Conservation (phyloP, 1,140 invertebrate species). For the Copidosoma floridanum region DNA sequence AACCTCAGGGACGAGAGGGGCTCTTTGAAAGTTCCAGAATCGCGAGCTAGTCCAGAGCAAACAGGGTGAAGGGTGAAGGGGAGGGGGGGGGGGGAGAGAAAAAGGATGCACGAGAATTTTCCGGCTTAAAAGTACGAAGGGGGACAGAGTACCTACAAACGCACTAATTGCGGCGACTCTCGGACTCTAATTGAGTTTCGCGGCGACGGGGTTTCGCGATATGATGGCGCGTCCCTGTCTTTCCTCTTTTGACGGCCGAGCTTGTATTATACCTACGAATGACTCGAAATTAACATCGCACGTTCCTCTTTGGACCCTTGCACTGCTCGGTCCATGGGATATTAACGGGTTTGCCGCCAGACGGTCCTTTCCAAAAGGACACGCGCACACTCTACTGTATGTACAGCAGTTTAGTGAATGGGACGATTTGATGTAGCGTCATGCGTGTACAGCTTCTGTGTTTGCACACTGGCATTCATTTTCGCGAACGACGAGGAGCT, state of each 20-base stretch:
- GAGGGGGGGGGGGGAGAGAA: neutral
- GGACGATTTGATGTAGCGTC: no score
- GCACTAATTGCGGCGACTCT: slow-evolving; percentile 22
- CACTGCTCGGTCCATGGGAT: neutral
- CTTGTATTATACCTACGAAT: no score
- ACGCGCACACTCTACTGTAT: no score
- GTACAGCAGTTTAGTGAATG: no score
- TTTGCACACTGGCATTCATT: no score
- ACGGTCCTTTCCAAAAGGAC: neutral
- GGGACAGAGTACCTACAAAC: slow-evolving; percentile 21
- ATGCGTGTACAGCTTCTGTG: no score
- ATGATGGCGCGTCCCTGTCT: no score
- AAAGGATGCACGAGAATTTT: neutral
- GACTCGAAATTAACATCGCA: slow-evolving; percentile 8
- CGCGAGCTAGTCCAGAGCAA: neutral
- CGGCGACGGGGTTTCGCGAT: slow-evolving; percentile 1
- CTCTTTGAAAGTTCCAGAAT: slow-evolving; percentile 18
- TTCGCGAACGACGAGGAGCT: no score
- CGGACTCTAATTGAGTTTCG: slow-evolving; percentile 21
- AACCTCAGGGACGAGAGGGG: no score
- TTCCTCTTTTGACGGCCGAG: slow-evolving; percentile 10
- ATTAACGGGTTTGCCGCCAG: neutral
- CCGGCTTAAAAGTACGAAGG: neutral
- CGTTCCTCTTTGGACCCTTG: neutral
- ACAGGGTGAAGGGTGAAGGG: neutral